Evolutionary conservation across 2,888 invertebrate species (phyloP), one percentile per base, ranked within the genome.

Genomic region (Ophion costatus): DNA sequence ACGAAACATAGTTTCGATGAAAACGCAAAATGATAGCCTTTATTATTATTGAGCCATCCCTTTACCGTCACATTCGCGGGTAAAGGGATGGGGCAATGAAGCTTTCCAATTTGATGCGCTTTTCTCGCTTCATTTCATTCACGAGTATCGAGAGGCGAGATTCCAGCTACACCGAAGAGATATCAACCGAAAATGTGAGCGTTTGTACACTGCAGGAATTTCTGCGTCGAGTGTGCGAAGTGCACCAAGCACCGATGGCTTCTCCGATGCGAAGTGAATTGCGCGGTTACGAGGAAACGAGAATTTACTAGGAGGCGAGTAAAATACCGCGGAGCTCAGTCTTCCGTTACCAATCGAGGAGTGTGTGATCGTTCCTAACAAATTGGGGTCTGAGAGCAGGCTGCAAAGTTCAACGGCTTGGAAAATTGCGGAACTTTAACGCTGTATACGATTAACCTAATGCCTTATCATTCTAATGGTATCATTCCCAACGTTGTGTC

Each of bases 361-460:
- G 38, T 77, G 20, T 82, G n/a, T 29, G 24, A 38, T 67, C 59
- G 67, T 63, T 80, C 77, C 56, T 67, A 64, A 74, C 42, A 24
- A 67, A 69, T 70, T 45, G 59, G 51, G 38, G 29, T 61, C 29
- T 56, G 29, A 56, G 29, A 56, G 71, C 42, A 29, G 77, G 67
- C 56, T 59, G 73, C 77, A 77, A 33, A 63, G 64, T 73, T 82
- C 76, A 85, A 64, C 80, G 63, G 67, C 82, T 85, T 80, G 85
- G 85, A 85, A 85, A 85, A 85, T 85, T 80, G 76, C 79, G 57
- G 76, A 80, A 73, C 76, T 85, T 77, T 59, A 57, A 77, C 76
- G 61, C 24, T 22, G 56, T 14, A 42, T 75, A 70, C 51, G 69
- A 20, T 84, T 61, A 73, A 61, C 45, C 45, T 66, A 29, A 38